These are phyloP conservation scores for Melanophora roralis DNA, from an alignment of 2,888 invertebrate genomes.

Conservation along the genomic window DNA sequence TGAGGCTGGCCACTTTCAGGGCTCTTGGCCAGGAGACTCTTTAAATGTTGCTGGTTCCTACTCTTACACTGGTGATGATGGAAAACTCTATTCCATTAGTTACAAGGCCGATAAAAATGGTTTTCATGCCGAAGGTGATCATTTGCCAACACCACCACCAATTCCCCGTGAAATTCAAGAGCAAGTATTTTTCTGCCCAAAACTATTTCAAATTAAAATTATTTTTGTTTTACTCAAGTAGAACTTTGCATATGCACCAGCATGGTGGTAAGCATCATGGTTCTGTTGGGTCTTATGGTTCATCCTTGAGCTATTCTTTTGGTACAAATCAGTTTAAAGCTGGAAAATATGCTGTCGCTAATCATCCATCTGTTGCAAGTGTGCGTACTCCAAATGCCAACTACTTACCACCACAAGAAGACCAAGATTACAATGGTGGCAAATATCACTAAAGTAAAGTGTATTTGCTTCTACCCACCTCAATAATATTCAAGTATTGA, in stretches of 20 bases:
- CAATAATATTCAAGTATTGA: slow-evolving; percentile 7
- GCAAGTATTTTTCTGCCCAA: slow-evolving; percentile 29
- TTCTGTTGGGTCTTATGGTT: slow-evolving; percentile 29
- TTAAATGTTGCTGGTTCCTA: slow-evolving; percentile 82
- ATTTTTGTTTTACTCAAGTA: slow-evolving; percentile 3
- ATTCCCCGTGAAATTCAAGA: slow-evolving; percentile 78
- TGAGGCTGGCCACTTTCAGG: slow-evolving; percentile 79
- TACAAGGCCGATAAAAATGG: slow-evolving; percentile 88
- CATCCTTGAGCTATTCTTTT: slow-evolving; percentile 11
- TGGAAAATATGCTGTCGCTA: slow-evolving; percentile 63
- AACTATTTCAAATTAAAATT: neutral
- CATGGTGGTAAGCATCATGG: slow-evolving; percentile 27
- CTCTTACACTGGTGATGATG: slow-evolving; percentile 82
- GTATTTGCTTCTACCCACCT: neutral
- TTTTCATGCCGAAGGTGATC: slow-evolving; percentile 86
- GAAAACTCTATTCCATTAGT: slow-evolving; percentile 81
- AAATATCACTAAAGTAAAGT: slow-evolving; percentile 65
- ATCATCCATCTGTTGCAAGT: slow-evolving; percentile 52
- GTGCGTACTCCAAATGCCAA: slow-evolving; percentile 65
- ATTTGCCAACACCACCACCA: slow-evolving; percentile 86
- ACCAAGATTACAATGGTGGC: slow-evolving; percentile 62
- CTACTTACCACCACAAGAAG: slow-evolving; percentile 70
- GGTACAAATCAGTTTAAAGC: slow-evolving; percentile 19
- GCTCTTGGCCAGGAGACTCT: slow-evolving; percentile 80
- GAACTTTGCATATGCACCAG: slow-evolving; percentile 65